These are phyloP conservation scores for Neoniphon sammara DNA, from an alignment of 2,797 vertebrate genomes.

Conservation along the genomic window DNA sequence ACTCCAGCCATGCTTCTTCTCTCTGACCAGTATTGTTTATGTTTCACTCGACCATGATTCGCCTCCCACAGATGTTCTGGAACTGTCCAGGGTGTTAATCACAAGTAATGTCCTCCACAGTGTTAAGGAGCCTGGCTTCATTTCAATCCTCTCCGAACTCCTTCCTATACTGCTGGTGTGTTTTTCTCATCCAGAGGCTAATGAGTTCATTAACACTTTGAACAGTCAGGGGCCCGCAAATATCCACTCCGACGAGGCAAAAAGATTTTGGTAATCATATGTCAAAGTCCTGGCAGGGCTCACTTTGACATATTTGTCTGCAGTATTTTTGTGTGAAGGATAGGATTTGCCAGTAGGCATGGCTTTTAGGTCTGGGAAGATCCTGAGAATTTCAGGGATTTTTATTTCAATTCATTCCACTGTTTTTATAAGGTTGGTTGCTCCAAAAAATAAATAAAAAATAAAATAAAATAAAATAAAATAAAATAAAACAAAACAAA, in stretches of 20 bases:
- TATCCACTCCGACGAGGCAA: conserved; percentile 23
- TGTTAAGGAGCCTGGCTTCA: conserved; percentile 67
- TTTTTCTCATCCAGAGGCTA: conserved; percentile 76
- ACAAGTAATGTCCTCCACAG: conserved; percentile 67
- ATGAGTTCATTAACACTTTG: conserved; percentile 74
- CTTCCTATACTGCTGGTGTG: conserved; percentile 44
- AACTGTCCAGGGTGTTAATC: conserved; percentile 80
- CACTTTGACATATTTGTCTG: conserved; percentile 9
- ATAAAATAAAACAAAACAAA: no score
- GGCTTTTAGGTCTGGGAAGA: background rate
- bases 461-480: no score
- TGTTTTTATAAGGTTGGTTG: background rate
- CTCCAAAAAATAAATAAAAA: no score
- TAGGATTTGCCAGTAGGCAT: background rate
- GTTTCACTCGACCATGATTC: conserved; percentile 70
- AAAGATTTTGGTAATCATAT: conserved; percentile 6
- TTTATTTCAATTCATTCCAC: background rate
- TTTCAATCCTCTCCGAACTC: conserved; percentile 56
- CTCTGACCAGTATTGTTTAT: conserved; percentile 73
- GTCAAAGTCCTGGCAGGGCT: conserved; percentile 7
- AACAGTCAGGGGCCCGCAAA: conserved; percentile 35
- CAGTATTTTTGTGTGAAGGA: conserved; percentile 17
- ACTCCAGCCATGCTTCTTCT: conserved; percentile 66
- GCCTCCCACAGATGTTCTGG: conserved; percentile 81
- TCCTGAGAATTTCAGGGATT: background rate